Conservation (phyloP, 2,888 invertebrate species). For the Heteropelma amictum region DNA sequence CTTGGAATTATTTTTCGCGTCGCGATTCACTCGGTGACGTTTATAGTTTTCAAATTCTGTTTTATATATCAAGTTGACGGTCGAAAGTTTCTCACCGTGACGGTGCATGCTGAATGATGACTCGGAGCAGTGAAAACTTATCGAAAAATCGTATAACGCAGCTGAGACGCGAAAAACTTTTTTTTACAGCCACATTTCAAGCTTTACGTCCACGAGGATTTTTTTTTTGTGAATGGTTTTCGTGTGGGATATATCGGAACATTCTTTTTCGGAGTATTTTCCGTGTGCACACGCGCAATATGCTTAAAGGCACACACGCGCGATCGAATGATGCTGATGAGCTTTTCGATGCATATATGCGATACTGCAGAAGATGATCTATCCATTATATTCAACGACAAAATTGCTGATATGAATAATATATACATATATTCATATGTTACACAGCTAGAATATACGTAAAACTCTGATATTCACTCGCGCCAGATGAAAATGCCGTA, state of each 20-base stretch:
- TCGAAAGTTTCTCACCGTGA: neutral
- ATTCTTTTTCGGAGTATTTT: slow-evolving; percentile 6
- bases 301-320: neutral
- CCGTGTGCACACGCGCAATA: neutral
- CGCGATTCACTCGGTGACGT: no score
- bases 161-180: slow-evolving; percentile 32
- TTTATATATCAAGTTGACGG: no score
- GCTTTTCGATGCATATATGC: no score
- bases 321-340: no score
- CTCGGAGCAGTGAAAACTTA: slow-evolving; percentile 43
- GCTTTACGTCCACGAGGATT: slow-evolving; percentile 32
- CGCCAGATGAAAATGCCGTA: slow-evolving; percentile 36
- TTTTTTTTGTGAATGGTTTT: slow-evolving; percentile 18
- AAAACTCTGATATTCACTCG: slow-evolving; percentile 15
- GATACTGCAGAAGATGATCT: no score
- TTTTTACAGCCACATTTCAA: slow-evolving; percentile 35
- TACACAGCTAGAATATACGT: neutral
- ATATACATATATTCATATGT: neutral
- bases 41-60: no score
- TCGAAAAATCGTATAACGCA: slow-evolving; percentile 29
- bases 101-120: slow-evolving; percentile 37
- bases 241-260: neutral
- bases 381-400: no score
- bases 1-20: neutral
- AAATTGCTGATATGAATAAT: no score